phyloP scores from a whole-genome alignment of 2,888 invertebrate species.

The Scaptomyza reducta region DNA sequence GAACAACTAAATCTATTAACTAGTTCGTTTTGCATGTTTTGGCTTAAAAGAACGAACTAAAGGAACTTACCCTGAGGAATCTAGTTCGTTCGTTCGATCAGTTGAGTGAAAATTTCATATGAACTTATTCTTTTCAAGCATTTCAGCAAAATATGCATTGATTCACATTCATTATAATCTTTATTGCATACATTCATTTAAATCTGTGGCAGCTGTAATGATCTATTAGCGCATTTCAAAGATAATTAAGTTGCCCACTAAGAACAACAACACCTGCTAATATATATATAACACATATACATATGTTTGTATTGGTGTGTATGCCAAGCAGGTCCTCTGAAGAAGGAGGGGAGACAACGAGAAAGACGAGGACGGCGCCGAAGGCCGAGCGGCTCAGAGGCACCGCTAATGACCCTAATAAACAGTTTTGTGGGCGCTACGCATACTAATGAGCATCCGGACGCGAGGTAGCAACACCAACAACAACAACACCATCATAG shows the following conservation, averaged over 20 bases:
- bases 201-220: constrained; percentile 17
- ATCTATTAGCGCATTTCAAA: constrained; percentile 39
- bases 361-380: constrained; percentile 2
- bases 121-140: too few species aligned
- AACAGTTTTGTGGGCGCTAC: constrained; percentile 75
- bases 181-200: neutral
- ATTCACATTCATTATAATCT: too few species aligned
- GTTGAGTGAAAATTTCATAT: too few species aligned
- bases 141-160: too few species aligned
- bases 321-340: constrained; percentile 9
- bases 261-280: constrained; percentile 4
- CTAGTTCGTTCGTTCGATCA: too few species aligned
- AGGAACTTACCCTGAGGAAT: too few species aligned
- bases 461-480: constrained; percentile 23
- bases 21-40: too few species aligned
- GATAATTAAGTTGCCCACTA: constrained; percentile 20
- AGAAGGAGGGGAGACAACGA: too few species aligned
- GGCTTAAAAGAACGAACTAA: too few species aligned
- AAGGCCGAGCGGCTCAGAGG: constrained; percentile 50
- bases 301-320: neutral
- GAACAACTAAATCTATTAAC: too few species aligned
- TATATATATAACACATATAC: constrained; percentile 1
- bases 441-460: constrained; percentile 72
- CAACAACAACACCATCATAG: constrained; percentile 1
- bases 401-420: constrained; percentile 77